Conservation (phyloP, 2,888 invertebrate species). For the Cacoxenus indagator region DNA sequence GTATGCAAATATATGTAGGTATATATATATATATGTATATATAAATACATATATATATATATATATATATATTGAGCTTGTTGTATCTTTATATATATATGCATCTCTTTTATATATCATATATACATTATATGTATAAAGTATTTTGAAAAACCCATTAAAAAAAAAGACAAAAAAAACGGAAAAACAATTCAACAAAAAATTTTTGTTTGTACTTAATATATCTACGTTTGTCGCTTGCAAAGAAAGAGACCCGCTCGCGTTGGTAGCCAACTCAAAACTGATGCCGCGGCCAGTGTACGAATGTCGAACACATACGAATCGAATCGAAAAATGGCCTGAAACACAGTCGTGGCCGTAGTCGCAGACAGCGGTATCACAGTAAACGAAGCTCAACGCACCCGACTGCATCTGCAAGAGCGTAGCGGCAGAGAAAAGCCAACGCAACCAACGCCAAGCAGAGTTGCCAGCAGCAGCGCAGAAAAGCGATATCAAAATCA, state of each 20-base stretch:
- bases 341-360: slow-evolving; percentile 19
- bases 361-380: no score
- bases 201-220: background rate
- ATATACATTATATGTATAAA: slow-evolving; percentile 26
- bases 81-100: slow-evolving; percentile 29
- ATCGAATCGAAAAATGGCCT: no score
- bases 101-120: slow-evolving; percentile 21
- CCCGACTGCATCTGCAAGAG: no score
- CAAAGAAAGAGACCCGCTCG: slow-evolving; percentile 72
- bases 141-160: slow-evolving; percentile 34
- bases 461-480: background rate
- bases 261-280: slow-evolving; percentile 73
- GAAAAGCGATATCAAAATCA: background rate
- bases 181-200: slow-evolving; percentile 18
- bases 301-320: slow-evolving; percentile 58
- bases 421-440: no score
- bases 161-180: slow-evolving; percentile 41
- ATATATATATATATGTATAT: slow-evolving; percentile 22
- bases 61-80: slow-evolving; percentile 37
- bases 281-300: slow-evolving; percentile 69
- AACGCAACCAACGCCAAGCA: slow-evolving; percentile 9
- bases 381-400: no score
- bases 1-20: background rate
- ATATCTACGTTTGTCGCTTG: slow-evolving; percentile 71
- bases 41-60: slow-evolving; percentile 33